phyloP scores from a whole-genome alignment of 2,113 vertebrate genomes.

The Dicaeum eximium region DNA sequence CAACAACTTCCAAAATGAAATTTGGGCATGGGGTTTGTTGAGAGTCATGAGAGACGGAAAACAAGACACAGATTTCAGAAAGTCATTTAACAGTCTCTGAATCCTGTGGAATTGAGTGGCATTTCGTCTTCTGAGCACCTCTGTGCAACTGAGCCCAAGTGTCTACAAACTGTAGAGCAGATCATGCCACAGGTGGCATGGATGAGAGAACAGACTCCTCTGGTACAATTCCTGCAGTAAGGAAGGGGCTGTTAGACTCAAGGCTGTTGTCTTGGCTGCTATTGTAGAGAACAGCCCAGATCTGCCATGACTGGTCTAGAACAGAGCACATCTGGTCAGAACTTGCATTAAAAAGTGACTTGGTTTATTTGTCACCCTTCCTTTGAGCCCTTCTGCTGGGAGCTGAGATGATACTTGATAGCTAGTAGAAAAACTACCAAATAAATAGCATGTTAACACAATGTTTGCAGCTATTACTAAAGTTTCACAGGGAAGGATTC shows the following conservation, averaged over 20 bases:
- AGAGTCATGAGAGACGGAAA: background rate
- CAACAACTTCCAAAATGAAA: background rate
- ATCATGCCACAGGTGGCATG: fast-evolving
- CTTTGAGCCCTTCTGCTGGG: background rate
- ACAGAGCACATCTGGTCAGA: background rate
- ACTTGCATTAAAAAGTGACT: background rate
- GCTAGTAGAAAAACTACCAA: background rate
- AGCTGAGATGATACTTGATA: background rate
- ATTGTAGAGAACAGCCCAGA: background rate
- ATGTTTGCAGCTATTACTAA: background rate
- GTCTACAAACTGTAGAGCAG: background rate
- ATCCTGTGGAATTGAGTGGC: background rate
- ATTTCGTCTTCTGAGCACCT: background rate
- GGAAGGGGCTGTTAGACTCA: background rate
- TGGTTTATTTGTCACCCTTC: background rate
- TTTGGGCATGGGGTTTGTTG: background rate
- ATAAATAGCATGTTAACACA: background rate
- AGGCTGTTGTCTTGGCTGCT: background rate
- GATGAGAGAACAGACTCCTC: background rate
- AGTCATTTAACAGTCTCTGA: background rate
- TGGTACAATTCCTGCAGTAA: background rate
- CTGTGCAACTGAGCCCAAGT: background rate
- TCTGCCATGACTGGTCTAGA: background rate
- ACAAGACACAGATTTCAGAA: background rate
- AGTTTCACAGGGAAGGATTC: background rate